Conservation (phyloP, 2,797 vertebrate species). For the Artibeus jamaicensis region DNA sequence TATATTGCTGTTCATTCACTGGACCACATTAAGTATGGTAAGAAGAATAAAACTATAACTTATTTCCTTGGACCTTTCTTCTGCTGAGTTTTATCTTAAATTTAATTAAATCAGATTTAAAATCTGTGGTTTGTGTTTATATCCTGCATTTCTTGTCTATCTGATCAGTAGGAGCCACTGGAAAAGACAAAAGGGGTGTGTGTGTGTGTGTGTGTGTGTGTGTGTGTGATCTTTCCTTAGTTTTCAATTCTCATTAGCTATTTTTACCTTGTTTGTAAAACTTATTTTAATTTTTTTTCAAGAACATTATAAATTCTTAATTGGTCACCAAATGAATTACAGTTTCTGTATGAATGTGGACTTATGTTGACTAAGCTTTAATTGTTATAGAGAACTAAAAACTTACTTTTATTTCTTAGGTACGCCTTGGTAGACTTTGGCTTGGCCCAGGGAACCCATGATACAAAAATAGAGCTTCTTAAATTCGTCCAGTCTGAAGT, state of each 20-base stretch:
- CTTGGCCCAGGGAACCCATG: slow-evolving; percentile 94
- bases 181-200: background rate
- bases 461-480: slow-evolving; percentile 94
- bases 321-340: background rate
- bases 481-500: slow-evolving; percentile 89
- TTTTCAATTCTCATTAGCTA: background rate
- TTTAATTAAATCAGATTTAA: background rate
- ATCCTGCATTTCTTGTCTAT: background rate
- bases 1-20: background rate
- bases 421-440: slow-evolving; percentile 98
- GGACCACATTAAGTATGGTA: background rate
- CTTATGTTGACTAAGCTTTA: background rate
- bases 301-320: slow-evolving; percentile 32
- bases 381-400: slow-evolving; percentile 11
- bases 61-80: background rate
- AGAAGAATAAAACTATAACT: background rate
- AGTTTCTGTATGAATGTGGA: background rate
- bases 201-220: background rate
- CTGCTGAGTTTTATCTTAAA: background rate
- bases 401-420: slow-evolving; percentile 83
- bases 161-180: background rate
- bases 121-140: background rate
- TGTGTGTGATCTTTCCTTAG: background rate
- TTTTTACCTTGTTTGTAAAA: background rate
- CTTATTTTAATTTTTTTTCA: background rate